Percentiles rank a stretch among this genome's conserved stretches.
phyloP scores from a whole-genome alignment of 2,888 invertebrate species.

The Calameuta pallipes region DNA sequence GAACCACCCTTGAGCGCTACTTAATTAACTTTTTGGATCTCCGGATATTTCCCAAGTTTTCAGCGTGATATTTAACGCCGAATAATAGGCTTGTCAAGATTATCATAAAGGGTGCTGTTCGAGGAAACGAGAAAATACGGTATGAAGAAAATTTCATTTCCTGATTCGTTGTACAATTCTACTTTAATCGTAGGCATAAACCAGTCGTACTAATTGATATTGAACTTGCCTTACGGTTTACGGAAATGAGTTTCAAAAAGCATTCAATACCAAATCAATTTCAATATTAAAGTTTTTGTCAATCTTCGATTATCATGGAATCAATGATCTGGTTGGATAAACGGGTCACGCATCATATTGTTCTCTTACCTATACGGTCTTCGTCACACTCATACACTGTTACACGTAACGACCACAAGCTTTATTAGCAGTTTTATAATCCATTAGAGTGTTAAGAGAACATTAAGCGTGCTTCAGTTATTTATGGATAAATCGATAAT shows the following conservation, averaged over 20 bases:
- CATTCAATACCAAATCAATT: not conserved
- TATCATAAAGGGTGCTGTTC: not conserved
- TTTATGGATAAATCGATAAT: constrained; percentile 6
- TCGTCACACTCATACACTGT: not conserved
- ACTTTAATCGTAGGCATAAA: not conserved
- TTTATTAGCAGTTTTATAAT: constrained; percentile 8
- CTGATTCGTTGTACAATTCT: not conserved
- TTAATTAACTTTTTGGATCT: not conserved
- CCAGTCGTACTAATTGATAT: not conserved
- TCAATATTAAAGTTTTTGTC: not conserved
- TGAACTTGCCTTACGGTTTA: not conserved
- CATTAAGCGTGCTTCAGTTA: not conserved
- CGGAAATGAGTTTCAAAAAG: not conserved
- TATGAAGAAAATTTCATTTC: not conserved
- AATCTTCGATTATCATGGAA: not conserved
- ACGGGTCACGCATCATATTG: not conserved
- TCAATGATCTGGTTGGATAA: not conserved
- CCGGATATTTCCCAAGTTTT: not conserved
- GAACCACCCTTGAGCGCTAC: not conserved
- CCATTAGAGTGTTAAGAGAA: constrained; percentile 6
- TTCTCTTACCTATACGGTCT: not conserved
- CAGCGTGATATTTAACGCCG: not conserved
- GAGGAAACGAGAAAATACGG: not conserved
- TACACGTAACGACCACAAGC: not conserved
- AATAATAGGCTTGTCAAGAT: not conserved